A percentile compares a stretch with the other conserved stretches of the same genome.
These are phyloP conservation scores for Sapayoa aenigma DNA, from an alignment of 2,113 vertebrate species.

Conservation along the genomic window DNA sequence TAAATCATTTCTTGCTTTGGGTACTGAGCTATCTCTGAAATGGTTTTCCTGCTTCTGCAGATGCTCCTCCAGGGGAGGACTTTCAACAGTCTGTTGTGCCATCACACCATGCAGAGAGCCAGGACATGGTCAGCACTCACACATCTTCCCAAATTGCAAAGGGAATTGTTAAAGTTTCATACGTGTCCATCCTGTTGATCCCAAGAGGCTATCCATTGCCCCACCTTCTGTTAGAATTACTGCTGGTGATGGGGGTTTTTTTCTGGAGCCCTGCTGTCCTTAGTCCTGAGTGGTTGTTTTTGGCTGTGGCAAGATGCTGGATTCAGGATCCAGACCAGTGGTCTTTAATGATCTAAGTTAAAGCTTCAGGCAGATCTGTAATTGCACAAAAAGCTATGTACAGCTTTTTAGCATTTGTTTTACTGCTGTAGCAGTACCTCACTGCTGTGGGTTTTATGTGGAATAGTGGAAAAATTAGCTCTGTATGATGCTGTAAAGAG, in stretches of 20 bases:
- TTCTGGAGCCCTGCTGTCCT: neutral
- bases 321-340: neutral
- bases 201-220: neutral
- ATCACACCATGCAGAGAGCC: neutral
- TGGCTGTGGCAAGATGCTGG: neutral
- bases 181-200: neutral
- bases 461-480: neutral
- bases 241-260: neutral
- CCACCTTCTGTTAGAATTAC: neutral
- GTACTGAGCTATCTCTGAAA: neutral
- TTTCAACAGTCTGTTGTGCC: neutral
- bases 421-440: neutral
- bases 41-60: neutral
- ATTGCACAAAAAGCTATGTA: neutral
- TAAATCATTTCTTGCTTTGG: neutral
- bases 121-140: neutral
- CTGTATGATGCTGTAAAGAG: neutral
- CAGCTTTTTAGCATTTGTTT: neutral
- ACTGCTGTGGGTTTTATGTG: neutral
- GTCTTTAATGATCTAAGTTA: neutral
- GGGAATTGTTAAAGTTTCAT: accelerated
- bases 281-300: neutral
- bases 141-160: neutral
- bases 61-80: neutral
- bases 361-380: neutral